Base-by-base conservation (phyloP, 2,888 invertebrate genomes). In the Drosophila mimetica region DNA sequence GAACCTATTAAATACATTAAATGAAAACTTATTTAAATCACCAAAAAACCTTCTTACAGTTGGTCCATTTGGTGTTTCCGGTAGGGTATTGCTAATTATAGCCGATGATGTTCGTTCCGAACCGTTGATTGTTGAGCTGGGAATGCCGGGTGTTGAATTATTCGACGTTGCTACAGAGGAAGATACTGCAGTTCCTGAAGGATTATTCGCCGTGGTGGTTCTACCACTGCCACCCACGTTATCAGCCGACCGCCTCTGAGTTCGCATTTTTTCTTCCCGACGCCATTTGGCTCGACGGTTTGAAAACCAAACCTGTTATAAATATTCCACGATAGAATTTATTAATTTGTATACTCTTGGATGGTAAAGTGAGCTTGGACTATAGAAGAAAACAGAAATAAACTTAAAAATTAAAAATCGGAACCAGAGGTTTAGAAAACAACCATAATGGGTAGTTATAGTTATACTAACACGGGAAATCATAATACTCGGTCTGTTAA, bases 251-350 rank as follows among this genome's bases (percentile, higher is more conserved):
- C 97, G 93, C 77, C 97, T 93, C 92, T 99, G 99, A 91, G 97
- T 98, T 55, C 99, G 95, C 67, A 99, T 94, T 92, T 99, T 99
- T 92, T 99, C 99, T 91, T 99, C 99, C 16, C 99, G 94, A 54
- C 99, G 95, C 98, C 99, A 99, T 93, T 99, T 99, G 80, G 99
- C 99, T 51, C 99, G 94, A 58, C 99, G 95, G 93, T 99, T 99
- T 75, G 98, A 99, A 93, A 99, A 99, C 99, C 99, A 99, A 51
- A 99, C 99, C 98, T 99, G 34, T 30, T 46, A 13, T 20, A 60
- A 37, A 46, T 11, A 37, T 16, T 16, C 5, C 6, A 50, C 6
- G 3, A 36, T n/a, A 4, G 5, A 46, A 30, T 16, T 25, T 6
- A 44, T 14, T 25, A 11, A 44, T n/a, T 22, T 14, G 0, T 9